phyloP scores from a whole-genome alignment of 2,797 vertebrate genomes.

The Chrosomus eos region DNA sequence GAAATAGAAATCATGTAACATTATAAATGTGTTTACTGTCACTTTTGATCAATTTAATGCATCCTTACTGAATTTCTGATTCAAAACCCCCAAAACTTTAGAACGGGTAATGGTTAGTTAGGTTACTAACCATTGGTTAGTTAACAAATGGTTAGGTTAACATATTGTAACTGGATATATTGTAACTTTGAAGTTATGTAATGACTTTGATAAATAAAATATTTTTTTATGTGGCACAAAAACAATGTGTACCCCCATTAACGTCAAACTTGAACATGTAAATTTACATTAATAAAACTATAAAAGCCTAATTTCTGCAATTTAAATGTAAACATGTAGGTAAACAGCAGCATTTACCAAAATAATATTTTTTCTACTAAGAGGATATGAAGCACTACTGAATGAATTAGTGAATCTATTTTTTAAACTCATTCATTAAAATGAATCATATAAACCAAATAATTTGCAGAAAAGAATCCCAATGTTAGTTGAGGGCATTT shows the following conservation, averaged over 20 bases:
- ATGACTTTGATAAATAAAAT: background rate
- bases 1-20: background rate
- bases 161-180: too few relatives aligned
- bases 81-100: background rate
- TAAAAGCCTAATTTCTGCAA: background rate
- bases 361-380: background rate
- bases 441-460: background rate
- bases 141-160: too few relatives aligned
- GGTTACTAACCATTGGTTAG: too few relatives aligned
- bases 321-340: background rate
- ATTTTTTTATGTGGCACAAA: background rate
- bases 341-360: background rate
- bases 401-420: too few relatives aligned
- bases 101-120: background rate
- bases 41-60: background rate
- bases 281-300: background rate
- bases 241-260: background rate
- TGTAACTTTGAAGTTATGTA: background rate
- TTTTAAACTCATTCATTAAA: too few relatives aligned
- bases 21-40: background rate
- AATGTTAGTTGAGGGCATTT: background rate
- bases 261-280: background rate
- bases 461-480: background rate
- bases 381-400: background rate
- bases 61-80: background rate